phyloP scores from a whole-genome alignment of 2,113 vertebrate species.

The Burhinus oedicnemus region DNA sequence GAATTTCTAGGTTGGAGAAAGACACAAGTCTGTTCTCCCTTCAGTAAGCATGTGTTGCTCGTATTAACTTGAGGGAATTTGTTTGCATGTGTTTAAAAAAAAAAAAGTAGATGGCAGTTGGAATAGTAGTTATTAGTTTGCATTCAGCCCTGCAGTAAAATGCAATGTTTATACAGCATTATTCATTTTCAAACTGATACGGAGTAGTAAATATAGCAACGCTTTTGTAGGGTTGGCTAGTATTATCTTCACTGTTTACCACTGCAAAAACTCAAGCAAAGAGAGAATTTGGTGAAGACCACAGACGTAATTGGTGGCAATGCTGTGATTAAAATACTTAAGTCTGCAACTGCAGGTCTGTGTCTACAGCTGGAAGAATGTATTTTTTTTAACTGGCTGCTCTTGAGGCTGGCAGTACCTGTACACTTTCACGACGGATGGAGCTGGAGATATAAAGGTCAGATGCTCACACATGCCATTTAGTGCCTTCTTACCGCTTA shows the following conservation, averaged over 20 bases:
- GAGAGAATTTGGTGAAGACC: not conserved
- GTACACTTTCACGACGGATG: not conserved
- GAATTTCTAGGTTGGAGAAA: not conserved
- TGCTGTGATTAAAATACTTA: not conserved
- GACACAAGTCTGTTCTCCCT: not conserved
- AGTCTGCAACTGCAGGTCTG: not conserved
- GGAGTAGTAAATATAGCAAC: not conserved
- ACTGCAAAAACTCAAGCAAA: not conserved
- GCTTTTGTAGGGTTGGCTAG: not conserved
- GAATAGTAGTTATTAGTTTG: not conserved
- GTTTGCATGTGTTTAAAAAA: not conserved
- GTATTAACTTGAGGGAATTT: not conserved
- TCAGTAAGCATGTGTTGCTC: not conserved
- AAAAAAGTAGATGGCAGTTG: not conserved
- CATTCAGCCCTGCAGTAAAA: not conserved
- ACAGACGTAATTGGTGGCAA: not conserved
- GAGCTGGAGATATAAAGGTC: not conserved
- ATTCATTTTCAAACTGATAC: not conserved
- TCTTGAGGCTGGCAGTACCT: not conserved
- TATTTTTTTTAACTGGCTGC: not conserved
- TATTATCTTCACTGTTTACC: not conserved
- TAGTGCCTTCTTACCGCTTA: not conserved
- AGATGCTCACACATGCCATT: not conserved
- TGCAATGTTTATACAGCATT: not conserved
- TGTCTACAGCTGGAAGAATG: not conserved